Percentiles rank a stretch among this genome's conserved stretches.
Evolutionary conservation across 2,113 vertebrate genomes (phyloP).

Genomic region (Chelonoidis abingdonii): DNA sequence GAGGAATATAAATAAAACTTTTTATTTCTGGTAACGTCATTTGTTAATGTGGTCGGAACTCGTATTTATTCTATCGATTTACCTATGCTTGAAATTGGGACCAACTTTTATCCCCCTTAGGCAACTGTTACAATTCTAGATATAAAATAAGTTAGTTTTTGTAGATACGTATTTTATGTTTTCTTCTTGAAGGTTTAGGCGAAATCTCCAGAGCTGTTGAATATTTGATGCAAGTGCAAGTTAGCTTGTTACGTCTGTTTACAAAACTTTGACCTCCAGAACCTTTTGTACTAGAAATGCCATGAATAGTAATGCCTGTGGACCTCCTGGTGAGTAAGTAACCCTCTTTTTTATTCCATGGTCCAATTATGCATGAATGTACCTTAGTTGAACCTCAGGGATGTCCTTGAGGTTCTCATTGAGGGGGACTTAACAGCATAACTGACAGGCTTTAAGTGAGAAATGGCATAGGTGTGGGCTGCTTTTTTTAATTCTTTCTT

Average conservation of each 20-base stretch:
- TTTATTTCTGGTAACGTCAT: neutral
- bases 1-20: neutral
- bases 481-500: neutral
- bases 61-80: constrained; percentile 20
- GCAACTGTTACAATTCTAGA: neutral
- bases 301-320: neutral
- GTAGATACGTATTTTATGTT: neutral
- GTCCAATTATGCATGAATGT: neutral
- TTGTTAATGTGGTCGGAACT: neutral
- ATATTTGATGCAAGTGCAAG: neutral
- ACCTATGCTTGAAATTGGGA: neutral
- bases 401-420: neutral
- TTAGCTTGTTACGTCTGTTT: neutral
- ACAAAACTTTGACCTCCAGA: neutral
- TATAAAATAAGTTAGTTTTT: neutral
- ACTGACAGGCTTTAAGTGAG: neutral
- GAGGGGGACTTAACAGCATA: neutral
- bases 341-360: neutral
- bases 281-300: neutral
- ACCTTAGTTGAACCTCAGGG: neutral
- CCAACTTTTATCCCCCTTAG: neutral
- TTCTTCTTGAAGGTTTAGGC: neutral
- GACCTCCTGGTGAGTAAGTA: neutral
- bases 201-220: constrained; percentile 8
- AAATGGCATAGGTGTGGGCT: neutral